Evolutionary conservation across 2,113 vertebrate species (phyloP).

Genomic region (Caracal caracal): DNA sequence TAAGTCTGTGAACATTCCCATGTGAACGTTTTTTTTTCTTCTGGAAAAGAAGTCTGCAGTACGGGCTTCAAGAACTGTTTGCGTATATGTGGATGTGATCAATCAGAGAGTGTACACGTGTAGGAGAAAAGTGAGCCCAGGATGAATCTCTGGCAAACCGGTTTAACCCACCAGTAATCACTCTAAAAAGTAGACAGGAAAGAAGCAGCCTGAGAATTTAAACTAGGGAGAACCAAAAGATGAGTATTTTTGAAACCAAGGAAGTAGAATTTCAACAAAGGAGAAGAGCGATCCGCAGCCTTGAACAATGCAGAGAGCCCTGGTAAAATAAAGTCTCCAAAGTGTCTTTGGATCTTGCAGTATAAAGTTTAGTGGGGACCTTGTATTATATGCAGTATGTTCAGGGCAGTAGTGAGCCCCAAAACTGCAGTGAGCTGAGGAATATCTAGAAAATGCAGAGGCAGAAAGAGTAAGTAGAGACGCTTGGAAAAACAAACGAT

Average conservation of each 20-base stretch:
- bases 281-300: neutral
- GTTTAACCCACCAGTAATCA: neutral
- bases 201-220: slow-evolving; percentile 2
- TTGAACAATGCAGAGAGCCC: neutral
- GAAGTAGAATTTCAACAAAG: neutral
- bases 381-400: neutral
- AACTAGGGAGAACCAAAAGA: neutral
- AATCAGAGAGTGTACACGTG: neutral
- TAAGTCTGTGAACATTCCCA: neutral
- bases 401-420: neutral
- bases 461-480: neutral
- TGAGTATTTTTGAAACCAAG: neutral
- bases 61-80: neutral
- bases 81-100: neutral
- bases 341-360: neutral
- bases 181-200: neutral
- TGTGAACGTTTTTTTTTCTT: neutral
- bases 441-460: neutral
- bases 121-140: neutral
- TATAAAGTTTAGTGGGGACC: neutral
- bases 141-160: neutral
- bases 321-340: neutral
- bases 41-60: neutral
- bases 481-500: neutral
- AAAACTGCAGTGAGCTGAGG: neutral